These are phyloP conservation scores for Enteromius viviparus DNA, from an alignment of 2,797 vertebrate genomes.

Conservation along the genomic window DNA sequence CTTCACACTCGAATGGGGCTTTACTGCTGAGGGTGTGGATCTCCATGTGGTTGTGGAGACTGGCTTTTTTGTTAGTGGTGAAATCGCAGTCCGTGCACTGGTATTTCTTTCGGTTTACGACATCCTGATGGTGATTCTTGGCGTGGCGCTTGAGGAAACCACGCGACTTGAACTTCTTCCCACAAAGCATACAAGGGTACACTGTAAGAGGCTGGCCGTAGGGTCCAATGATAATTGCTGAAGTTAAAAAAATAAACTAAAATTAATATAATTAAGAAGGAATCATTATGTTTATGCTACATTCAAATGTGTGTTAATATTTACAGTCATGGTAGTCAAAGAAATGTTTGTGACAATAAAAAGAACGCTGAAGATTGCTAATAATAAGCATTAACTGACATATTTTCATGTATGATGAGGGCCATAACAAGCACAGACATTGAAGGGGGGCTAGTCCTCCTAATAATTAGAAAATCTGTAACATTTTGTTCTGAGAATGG, in stretches of 20 bases:
- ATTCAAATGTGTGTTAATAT: no score
- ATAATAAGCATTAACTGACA: no score
- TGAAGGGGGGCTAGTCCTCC: no score
- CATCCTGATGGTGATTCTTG: slow-evolving; percentile 86
- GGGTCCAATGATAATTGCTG: slow-evolving; percentile 89
- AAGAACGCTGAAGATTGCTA: no score
- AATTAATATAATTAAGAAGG: neutral
- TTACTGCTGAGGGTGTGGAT: slow-evolving; percentile 86
- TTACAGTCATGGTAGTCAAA: no score
- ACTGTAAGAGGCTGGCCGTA: slow-evolving; percentile 88
- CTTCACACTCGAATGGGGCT: slow-evolving; percentile 82
- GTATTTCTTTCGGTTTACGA: slow-evolving; percentile 85
- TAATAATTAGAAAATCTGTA: no score
- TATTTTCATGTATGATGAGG: no score
- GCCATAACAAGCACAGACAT: no score
- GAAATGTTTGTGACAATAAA: no score
- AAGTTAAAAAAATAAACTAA: neutral
- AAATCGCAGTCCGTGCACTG: slow-evolving; percentile 91
- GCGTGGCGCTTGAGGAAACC: slow-evolving; percentile 89
- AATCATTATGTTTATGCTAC: no score
- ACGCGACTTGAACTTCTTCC: slow-evolving; percentile 89
- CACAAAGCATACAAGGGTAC: slow-evolving; percentile 90
- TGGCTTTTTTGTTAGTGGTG: slow-evolving; percentile 90
- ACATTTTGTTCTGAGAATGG: no score
- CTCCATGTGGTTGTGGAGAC: slow-evolving; percentile 90